Conservation (phyloP, 64 coral and sea anemone genomes). For the Trachythela sp. region DNA sequence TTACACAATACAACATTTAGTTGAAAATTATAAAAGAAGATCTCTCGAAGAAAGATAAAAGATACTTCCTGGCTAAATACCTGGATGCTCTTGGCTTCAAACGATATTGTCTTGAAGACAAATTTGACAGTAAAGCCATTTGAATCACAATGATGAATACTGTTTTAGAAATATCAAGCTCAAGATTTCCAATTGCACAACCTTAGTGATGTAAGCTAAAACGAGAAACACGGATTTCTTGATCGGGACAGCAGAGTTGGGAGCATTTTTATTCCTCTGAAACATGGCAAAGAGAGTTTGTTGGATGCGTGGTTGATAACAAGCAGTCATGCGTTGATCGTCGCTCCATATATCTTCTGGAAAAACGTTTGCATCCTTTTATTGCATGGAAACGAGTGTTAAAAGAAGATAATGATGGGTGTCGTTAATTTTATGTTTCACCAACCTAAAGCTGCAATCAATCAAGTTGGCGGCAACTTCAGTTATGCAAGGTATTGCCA, state of each 20-base stretch:
- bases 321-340: slow-evolving; percentile 67
- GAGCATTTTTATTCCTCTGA: slow-evolving; percentile 80
- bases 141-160: neutral
- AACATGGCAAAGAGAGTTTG: slow-evolving; percentile 68
- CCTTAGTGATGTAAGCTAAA: slow-evolving; percentile 63
- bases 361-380: slow-evolving; percentile 67
- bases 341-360: slow-evolving; percentile 70
- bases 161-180: slow-evolving; percentile 52
- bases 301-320: slow-evolving; percentile 60
- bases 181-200: slow-evolving; percentile 63
- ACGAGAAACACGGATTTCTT: slow-evolving; percentile 41
- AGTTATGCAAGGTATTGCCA: slow-evolving; percentile 41
- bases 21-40: neutral
- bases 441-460: slow-evolving; percentile 62
- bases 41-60: slow-evolving; percentile 21
- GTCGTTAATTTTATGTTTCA: slow-evolving; percentile 74
- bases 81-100: slow-evolving; percentile 35
- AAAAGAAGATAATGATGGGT: slow-evolving; percentile 46
- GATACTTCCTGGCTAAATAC: slow-evolving; percentile 15
- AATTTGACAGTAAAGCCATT: neutral
- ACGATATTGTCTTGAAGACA: slow-evolving; percentile 11
- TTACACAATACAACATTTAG: neutral
- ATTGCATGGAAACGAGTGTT: slow-evolving; percentile 79
- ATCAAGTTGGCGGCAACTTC: slow-evolving; percentile 56
- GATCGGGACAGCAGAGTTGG: slow-evolving; percentile 56